A percentile compares a stretch with the other conserved stretches of the same genome.
Conservation (phyloP, 1,140 invertebrate genomes). For the Anastatus disparis region DNA sequence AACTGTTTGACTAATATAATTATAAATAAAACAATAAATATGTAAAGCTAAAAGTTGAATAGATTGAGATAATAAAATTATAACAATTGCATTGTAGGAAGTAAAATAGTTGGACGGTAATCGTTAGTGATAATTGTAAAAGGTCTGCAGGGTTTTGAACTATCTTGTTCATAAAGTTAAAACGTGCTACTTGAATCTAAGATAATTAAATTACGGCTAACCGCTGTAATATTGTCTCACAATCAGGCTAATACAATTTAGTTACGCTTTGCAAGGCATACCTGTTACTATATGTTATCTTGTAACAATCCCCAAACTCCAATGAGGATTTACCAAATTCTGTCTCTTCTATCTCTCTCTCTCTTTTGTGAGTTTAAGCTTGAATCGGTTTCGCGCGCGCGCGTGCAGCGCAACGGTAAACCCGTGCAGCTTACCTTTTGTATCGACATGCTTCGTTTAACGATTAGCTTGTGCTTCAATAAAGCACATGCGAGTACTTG, state of each 20-base stretch:
- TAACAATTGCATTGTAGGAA: neutral
- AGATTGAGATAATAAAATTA: no score
- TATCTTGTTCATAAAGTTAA: neutral
- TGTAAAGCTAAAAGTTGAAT: no score
- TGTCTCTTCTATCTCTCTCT: neutral
- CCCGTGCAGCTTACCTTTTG: no score
- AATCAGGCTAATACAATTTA: slow-evolving; percentile 16
- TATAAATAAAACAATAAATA: no score
- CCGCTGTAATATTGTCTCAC: slow-evolving; percentile 22
- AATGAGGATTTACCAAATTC: no score
- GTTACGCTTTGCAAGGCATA: neutral
- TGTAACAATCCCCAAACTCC: no score
- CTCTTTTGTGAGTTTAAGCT: neutral
- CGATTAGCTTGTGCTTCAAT: no score
- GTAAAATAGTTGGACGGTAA: neutral
- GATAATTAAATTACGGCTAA: slow-evolving; percentile 16
- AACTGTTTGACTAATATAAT: no score
- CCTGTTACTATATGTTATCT: no score
- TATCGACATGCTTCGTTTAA: no score
- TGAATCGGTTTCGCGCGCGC: neutral
- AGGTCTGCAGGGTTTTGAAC: neutral
- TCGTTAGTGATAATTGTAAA: slow-evolving; percentile 14
- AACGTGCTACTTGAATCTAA: slow-evolving; percentile 12
- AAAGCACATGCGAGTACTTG: no score
- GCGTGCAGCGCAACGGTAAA: no score